Evolutionary conservation across 2,888 invertebrate species (phyloP), one percentile per base, ranked within the genome.

Genomic region (Chymomyza amoena): DNA sequence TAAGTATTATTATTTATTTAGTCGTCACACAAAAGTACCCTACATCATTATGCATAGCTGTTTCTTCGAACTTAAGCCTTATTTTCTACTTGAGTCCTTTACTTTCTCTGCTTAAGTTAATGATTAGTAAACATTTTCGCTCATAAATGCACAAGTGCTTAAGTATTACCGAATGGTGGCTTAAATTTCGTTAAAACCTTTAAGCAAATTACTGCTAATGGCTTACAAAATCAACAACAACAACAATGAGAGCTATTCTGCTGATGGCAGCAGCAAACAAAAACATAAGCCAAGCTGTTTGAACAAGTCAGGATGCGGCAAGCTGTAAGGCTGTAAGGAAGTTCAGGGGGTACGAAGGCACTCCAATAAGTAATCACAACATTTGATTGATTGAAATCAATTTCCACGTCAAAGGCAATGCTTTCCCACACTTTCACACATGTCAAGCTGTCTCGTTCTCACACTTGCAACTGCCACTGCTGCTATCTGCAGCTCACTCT

Each of bases 381-480:
- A 81, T 81, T 89, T 91, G 90, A 90, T 90, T 90, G 91, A 90
- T 90, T 90, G 90, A 84, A 91, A 90, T 89, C 89, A 89, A 90
- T 89, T 90, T 87, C 87, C 87, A 45, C 89, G 81, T 89, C 90
- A 89, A 81, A 89, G 84, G 78, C 89, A 89, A 36, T n/a, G 36
- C n/a, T 32, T 4, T 9, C 32, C 72, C 66, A 69, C 63, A 68
- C 59, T n/a, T 28, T 32, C 51, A 18, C 64, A 52, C 52, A 64
- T 59, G 28, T 39, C 50, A 52, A 15, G 57, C 57, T 57, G 57
- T 25, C 76, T 78, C 77, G 74, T 74, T 36, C 25, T 32, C 9
- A 64, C 66, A 57, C 39, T 32, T 67, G 15, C 51, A 18, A 52
- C 50, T 15, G 61, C 57, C 60, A 32, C 6, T 6, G 13, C 20